A percentile compares a stretch with the other conserved stretches of the same genome.
Evolutionary conservation across 2,113 vertebrate genomes (phyloP).

Genomic region (Sander lucioperca): DNA sequence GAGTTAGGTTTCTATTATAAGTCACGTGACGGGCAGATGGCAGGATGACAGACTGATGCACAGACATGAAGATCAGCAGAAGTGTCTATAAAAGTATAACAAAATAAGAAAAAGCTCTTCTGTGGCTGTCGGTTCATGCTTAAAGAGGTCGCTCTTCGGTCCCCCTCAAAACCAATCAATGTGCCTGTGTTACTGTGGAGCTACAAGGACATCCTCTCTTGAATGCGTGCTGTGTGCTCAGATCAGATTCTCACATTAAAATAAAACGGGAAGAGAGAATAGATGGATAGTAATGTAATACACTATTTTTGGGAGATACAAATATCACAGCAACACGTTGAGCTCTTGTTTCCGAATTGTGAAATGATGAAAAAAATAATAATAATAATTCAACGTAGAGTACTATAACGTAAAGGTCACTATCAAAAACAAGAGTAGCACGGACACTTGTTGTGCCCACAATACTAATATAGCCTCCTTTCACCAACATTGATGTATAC

Average conservation of each 20-base stretch:
- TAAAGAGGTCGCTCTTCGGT: not conserved
- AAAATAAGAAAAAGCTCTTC: not conserved
- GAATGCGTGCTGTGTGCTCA: not conserved
- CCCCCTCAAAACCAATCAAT: not conserved
- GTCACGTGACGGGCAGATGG: constrained; percentile 58
- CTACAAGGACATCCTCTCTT: constrained; percentile 38
- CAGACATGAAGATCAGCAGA: not conserved
- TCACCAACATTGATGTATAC: not conserved
- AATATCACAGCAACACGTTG: constrained; percentile 26
- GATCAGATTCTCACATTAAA: constrained; percentile 53
- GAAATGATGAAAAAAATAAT: not conserved
- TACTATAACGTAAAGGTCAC: constrained; percentile 28
- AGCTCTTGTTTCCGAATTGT: constrained; percentile 9
- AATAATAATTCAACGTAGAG: not conserved
- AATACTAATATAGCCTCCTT: not conserved
- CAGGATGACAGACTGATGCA: too few species aligned
- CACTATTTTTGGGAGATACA: constrained; percentile 4
- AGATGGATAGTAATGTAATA: constrained; percentile 23
- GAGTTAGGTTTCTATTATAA: constrained; percentile 41
- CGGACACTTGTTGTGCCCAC: not conserved
- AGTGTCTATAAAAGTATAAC: not conserved
- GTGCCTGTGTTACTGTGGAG: not conserved
- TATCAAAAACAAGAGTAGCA: not conserved
- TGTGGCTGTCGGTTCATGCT: not conserved
- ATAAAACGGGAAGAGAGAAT: constrained; percentile 6